Evolutionary conservation across 2,113 vertebrate species (phyloP), one percentile per base, ranked within the genome.

Genomic region (Conger conger): DNA sequence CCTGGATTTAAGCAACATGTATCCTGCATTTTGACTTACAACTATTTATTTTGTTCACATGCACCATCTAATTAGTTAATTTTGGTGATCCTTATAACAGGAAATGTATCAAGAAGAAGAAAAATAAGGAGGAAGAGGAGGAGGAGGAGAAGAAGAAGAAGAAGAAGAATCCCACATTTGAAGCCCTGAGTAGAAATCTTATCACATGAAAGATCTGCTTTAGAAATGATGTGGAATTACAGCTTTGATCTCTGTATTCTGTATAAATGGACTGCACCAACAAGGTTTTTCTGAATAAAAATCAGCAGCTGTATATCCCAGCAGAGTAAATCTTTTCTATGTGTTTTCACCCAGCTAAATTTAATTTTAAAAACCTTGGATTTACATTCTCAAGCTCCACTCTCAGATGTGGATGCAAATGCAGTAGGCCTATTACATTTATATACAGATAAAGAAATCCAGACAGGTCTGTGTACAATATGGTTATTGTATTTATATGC

Each of bases 381-480:
- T 88, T 87, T 63, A 87, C 82, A 87, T 87, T 86, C 87, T 85
- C 80, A 63, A 68, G 18, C 23, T 63, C 18, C 78, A 60, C 87
- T 84, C 87, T 81, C 79, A 84, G 77, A 40, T 88, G 83, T 88
- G 80, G 81, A 88, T 86, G 87, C 86, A 63, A 63, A 63, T 63
- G 8, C 57, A 63, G 57, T 63, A 50, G 45, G 45, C 11, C 45
- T 50, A 86, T 84, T 81, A 90, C 83, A 88, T 82, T 86, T 88
- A 89, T 83, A 84, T 91, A 91, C 90, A 92, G 89, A 91, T 90
- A 92, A 91, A 91, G 91, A 92, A 88, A 92, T 89, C 91, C 90
- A 90, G 90, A 91, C 89, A 90, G 89, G 87, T 91, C 89, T 88
- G 89, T 88, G 87, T 81, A 91, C 88, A 89, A 86, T 87, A 88